These are phyloP conservation scores for Galeopterus variegatus DNA, from an alignment of 2,113 vertebrate genomes.

Conservation along the genomic window DNA sequence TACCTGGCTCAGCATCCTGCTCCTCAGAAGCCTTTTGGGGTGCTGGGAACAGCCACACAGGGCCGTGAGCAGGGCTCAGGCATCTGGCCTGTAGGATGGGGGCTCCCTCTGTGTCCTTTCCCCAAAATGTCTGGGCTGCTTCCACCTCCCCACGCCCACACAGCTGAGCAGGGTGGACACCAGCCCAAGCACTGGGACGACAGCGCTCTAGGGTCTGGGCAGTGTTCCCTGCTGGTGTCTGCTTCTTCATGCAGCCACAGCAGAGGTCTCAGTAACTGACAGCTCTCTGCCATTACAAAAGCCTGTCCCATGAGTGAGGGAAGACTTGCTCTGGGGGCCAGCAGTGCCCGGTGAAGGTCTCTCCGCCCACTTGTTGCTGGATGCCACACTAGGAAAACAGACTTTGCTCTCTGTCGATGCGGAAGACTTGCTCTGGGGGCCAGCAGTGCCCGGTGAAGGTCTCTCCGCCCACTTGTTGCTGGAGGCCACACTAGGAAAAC, in stretches of 20 bases:
- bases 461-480: rapidly evolving
- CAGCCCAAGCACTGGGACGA: neutral
- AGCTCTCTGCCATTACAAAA: too few species aligned
- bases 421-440: neutral
- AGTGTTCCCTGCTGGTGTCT: rapidly evolving
- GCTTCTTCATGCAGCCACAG: neutral
- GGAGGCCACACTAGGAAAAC: neutral
- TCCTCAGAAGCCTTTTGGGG: slow-evolving; percentile 64
- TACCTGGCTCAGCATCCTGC: slow-evolving; percentile 59
- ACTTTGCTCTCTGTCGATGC: rapidly evolving
- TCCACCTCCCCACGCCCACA: neutral
- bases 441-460: neutral
- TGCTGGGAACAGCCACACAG: slow-evolving; percentile 62
- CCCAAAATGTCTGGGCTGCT: neutral
- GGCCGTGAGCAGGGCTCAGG: neutral
- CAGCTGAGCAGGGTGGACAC: rapidly evolving
- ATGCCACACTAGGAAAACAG: neutral
- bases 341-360: neutral
- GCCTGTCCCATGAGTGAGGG: rapidly evolving
- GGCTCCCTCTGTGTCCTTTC: neutral
- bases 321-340: neutral
- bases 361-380: neutral
- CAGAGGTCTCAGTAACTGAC: neutral
- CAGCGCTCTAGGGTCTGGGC: rapidly evolving
- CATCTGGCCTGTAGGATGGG: rapidly evolving